Base-by-base conservation (phyloP, 2,113 vertebrate species). In the Caretta caretta region DNA sequence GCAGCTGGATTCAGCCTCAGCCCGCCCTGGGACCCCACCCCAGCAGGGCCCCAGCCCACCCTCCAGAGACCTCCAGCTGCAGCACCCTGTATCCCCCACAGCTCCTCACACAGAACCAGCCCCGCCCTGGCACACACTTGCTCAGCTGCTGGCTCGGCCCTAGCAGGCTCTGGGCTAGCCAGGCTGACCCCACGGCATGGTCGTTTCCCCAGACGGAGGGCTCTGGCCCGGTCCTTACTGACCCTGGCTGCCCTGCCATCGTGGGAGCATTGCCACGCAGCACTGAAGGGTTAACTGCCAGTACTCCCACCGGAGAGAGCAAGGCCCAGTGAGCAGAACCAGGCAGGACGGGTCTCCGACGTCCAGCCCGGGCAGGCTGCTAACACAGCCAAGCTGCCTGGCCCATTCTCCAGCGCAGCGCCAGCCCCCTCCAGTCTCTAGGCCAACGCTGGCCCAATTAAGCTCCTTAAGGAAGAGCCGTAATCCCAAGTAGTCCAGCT, bases 391-490 rank as follows among this genome's bases (percentile, higher is more conserved):
- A 2, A 0, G 72, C 0, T 0, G 69, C 57, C 78, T 1, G 1
- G 1, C 65, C 80, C 5, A 5, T 0, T 35, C 0, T 17, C n/a
- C 88, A 80, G 79, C 78, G 89, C 3, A 0, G 76, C 56, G 42
- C 80, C 51, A n/a, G 87, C 57, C 69, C 48, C 87, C 85, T 95
- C 90, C 95, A 83, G 96, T 97, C 95, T 95, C 96, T 95, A 96
- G 94, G 96, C 94, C 94, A 97, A 96, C 91, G 1, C 86, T 95
- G 97, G 91, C 96, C 95, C 94, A 97, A n/a, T 97, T 98, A 97
- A 97, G 96, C 96, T 97, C 83, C 97, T 97, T 97, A 98, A 1
- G 38, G 78, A 95, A 86, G 80, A 97, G 79, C 93, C 84, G 51
- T 97, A 98, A 97, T 97, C 96, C 94, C 94, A 72, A 51, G 88